phyloP scores from a whole-genome alignment of 1,140 invertebrate species.

The Vollenhovia emeryi region DNA sequence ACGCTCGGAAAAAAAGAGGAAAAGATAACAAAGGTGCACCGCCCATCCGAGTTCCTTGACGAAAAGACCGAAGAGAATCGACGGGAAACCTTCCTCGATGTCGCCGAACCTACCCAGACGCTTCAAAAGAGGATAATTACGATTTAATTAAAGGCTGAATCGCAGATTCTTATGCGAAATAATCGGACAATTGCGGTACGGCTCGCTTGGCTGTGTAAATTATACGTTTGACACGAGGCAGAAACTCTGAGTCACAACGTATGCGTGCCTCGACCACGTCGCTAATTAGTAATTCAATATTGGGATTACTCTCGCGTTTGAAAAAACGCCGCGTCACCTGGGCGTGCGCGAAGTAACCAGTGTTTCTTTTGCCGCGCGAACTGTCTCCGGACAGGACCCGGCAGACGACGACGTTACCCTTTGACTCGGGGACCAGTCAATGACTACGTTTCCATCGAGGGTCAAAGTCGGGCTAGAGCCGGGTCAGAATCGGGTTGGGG shows the following conservation, averaged over 20 bases:
- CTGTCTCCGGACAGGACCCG: not conserved
- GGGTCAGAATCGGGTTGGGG: too few relatives aligned
- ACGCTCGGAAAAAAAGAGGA: not conserved
- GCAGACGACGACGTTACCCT: not conserved
- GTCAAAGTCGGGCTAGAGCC: too few relatives aligned
- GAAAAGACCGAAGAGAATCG: not conserved
- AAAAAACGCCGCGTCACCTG: not conserved
- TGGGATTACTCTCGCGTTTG: not conserved
- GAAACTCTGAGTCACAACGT: not conserved
- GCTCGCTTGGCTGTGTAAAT: not conserved
- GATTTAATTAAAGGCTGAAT: not conserved
- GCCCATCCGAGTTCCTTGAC: not conserved
- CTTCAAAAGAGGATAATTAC: not conserved
- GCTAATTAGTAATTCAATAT: conserved; percentile 45
- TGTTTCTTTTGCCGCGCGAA: not conserved
- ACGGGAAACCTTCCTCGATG: not conserved
- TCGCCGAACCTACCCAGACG: not conserved
- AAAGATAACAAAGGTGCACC: conserved; percentile 1
- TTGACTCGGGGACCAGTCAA: not conserved
- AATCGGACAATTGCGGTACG: not conserved
- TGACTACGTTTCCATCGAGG: too few relatives aligned
- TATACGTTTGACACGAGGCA: not conserved
- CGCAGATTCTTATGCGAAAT: not conserved
- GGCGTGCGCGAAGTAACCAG: not conserved
- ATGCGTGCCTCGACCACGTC: not conserved